phyloP scores from a whole-genome alignment of 2,888 invertebrate genomes.

The Metellina segmentata region DNA sequence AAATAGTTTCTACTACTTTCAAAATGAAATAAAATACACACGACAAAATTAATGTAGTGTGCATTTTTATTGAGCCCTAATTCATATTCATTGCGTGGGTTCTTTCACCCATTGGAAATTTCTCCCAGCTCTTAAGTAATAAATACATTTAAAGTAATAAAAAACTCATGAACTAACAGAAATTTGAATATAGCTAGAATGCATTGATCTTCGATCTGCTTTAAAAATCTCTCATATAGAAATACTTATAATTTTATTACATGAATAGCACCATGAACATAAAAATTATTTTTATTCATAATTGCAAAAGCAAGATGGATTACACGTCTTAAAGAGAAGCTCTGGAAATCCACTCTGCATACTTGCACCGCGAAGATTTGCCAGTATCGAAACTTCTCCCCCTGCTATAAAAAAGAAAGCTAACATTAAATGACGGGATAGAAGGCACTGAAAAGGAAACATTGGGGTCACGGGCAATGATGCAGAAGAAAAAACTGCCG shows the following conservation, averaged over 20 bases:
- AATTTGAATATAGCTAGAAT: background rate
- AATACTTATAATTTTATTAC: background rate
- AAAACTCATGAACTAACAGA: too few relatives aligned
- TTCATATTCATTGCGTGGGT: too few relatives aligned
- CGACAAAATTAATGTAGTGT: too few relatives aligned
- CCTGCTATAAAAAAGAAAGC: background rate
- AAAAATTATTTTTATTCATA: background rate
- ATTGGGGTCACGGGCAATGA: slow-evolving; percentile 11
- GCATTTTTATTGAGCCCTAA: too few relatives aligned
- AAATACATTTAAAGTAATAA: too few relatives aligned
- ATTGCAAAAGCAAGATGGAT: background rate
- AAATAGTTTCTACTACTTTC: too few relatives aligned
- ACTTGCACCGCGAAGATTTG: background rate
- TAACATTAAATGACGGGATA: background rate
- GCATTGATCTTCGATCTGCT: background rate
- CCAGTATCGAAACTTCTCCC: background rate
- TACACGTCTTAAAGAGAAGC: background rate
- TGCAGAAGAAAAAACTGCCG: slow-evolving; percentile 26
- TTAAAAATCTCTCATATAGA: background rate
- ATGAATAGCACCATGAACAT: background rate
- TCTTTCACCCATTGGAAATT: too few relatives aligned
- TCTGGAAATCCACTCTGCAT: background rate
- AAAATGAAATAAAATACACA: too few relatives aligned
- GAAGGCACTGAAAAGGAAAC: slow-evolving; percentile 9
- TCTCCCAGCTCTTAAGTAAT: too few relatives aligned